A percentile compares a stretch with the other conserved stretches of the same genome.
Conservation (phyloP, 2,888 invertebrate genomes). For the Saturnia pavonia region DNA sequence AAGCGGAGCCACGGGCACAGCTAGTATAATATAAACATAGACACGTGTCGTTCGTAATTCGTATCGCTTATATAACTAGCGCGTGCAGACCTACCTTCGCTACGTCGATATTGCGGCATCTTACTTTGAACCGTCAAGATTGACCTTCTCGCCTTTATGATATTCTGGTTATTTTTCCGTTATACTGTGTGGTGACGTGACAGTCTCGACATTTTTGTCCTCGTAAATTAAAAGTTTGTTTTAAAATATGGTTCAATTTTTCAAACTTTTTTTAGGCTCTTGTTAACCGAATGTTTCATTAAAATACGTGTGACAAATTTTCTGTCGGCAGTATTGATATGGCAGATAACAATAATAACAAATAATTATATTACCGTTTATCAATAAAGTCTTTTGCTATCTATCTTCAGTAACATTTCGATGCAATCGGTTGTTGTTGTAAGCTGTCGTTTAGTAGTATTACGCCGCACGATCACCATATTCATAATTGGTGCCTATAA, state of each 20-base stretch:
- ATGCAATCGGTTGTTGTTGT: background rate
- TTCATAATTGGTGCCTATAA: too few relatives aligned
- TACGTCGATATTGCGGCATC: slow-evolving; percentile 18
- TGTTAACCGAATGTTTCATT: too few relatives aligned
- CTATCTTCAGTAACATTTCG: background rate
- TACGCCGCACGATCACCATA: background rate
- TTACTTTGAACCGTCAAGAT: slow-evolving; percentile 16
- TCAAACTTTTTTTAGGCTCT: too few relatives aligned
- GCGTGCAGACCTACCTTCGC: slow-evolving; percentile 40
- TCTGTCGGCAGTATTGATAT: background rate
- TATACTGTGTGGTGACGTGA: background rate
- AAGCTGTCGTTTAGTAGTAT: background rate
- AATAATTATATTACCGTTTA: background rate
- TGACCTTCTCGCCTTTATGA: slow-evolving; percentile 30
- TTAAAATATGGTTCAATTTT: too few relatives aligned
- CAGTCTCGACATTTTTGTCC: background rate
- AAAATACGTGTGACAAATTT: too few relatives aligned
- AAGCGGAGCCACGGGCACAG: too few relatives aligned
- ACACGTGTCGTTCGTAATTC: slow-evolving; percentile 55
- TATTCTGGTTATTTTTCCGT: slow-evolving; percentile 27
- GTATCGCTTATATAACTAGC: slow-evolving; percentile 48
- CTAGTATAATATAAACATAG: slow-evolving; percentile 47
- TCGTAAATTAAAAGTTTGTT: too few relatives aligned
- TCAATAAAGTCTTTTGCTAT: background rate
- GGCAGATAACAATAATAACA: background rate